Evolutionary conservation across 2,113 vertebrate species (phyloP).

Genomic region (Mionectes macconnelli): DNA sequence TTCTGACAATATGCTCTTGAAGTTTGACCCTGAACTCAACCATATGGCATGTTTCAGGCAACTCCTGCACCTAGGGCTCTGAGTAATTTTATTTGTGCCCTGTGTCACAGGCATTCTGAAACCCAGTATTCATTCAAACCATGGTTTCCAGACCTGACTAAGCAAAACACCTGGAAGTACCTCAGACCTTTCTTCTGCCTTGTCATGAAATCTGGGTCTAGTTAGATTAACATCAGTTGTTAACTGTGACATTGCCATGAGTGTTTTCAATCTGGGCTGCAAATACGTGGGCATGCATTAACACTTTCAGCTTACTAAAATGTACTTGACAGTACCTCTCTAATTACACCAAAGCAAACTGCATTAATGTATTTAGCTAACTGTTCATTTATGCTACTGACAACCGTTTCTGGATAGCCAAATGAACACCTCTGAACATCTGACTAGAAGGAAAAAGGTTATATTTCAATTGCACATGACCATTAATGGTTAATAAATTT

Average conservation of each 20-base stretch:
- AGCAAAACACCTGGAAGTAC: background rate
- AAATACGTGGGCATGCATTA: background rate
- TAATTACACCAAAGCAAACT: background rate
- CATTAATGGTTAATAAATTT: background rate
- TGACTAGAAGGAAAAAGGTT: background rate
- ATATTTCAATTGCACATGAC: background rate
- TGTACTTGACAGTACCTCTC: background rate
- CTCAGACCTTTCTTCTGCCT: background rate
- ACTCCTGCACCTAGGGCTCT: background rate
- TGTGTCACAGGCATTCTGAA: background rate
- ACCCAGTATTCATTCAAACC: background rate
- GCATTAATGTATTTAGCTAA: slow-evolving; percentile 3
- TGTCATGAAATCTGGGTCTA: background rate
- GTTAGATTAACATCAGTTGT: background rate
- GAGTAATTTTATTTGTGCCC: background rate
- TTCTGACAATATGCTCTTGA: background rate
- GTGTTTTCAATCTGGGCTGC: background rate
- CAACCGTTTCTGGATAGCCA: slow-evolving; percentile 19
- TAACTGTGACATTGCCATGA: background rate
- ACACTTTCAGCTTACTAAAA: background rate
- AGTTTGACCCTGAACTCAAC: background rate
- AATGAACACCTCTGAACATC: background rate
- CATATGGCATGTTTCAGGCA: background rate
- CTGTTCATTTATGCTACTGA: slow-evolving; percentile 19
- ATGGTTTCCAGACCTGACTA: background rate